phyloP scores from a whole-genome alignment of 2,113 vertebrate species.

The Cathartes aura region DNA sequence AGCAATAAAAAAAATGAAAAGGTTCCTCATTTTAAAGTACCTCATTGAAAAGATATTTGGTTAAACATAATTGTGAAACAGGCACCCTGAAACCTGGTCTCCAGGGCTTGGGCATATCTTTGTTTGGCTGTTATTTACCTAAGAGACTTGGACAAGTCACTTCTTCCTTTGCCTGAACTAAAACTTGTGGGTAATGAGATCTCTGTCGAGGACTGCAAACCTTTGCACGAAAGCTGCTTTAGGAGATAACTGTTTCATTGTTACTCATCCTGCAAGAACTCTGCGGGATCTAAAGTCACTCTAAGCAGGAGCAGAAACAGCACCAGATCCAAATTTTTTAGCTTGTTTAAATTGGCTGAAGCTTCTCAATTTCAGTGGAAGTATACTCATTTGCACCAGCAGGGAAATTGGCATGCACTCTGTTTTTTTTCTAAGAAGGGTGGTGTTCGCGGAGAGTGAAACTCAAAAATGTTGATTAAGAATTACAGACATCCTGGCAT shows the following conservation, averaged over 20 bases:
- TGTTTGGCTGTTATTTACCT: not conserved
- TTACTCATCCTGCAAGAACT: not conserved
- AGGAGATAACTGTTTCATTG: not conserved
- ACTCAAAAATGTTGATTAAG: not conserved
- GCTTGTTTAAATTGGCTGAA: slow-evolving; percentile 18
- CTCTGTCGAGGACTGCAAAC: not conserved
- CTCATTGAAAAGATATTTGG: not conserved
- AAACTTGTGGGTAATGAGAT: not conserved
- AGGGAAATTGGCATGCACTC: not conserved
- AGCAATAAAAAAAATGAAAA: not conserved
- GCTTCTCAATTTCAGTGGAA: not conserved
- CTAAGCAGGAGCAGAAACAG: not conserved
- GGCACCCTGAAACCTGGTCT: not conserved
- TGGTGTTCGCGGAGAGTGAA: not conserved
- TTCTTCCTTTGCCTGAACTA: not conserved
- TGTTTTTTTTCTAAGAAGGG: not conserved
- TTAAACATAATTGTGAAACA: not conserved
- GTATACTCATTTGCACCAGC: not conserved
- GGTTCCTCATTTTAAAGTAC: not conserved
- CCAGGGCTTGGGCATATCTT: not conserved
- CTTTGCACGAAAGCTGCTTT: not conserved
- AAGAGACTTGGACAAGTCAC: not conserved
- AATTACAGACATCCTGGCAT: not conserved
- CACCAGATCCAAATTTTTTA: not conserved
- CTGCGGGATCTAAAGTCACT: not conserved